phyloP scores from a whole-genome alignment of 2,888 invertebrate species.

The Deroplatys truncata region DNA sequence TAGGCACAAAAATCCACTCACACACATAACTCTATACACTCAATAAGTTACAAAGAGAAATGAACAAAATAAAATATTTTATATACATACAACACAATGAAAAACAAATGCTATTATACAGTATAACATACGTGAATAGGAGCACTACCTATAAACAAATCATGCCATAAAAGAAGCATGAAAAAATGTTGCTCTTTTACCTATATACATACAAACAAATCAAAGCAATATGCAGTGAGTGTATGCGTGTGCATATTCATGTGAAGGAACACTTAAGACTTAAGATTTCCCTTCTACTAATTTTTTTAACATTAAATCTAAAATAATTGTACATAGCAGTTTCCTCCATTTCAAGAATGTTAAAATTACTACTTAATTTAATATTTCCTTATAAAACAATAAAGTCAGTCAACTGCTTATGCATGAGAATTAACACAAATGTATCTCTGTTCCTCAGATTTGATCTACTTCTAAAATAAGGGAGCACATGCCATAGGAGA shows the following conservation, averaged over 20 bases:
- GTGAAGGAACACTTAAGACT: background rate
- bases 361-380: too few relatives aligned
- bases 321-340: too few relatives aligned
- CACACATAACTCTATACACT: background rate
- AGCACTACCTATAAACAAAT: background rate
- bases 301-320: too few relatives aligned
- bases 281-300: too few relatives aligned
- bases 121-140: background rate
- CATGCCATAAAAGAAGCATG: conserved; percentile 7
- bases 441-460: too few relatives aligned
- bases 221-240: background rate
- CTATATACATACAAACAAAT: background rate
- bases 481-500: too few relatives aligned
- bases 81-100: background rate
- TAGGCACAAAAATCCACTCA: conserved; percentile 9
- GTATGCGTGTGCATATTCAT: background rate
- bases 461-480: too few relatives aligned
- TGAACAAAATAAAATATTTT: background rate
- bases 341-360: too few relatives aligned
- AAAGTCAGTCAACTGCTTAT: too few relatives aligned
- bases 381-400: too few relatives aligned
- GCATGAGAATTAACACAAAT: too few relatives aligned
- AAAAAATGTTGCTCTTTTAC: background rate
- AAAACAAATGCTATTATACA: background rate
- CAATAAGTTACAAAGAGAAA: background rate